These are phyloP conservation scores for Noctuana brunneofusca DNA, from an alignment of 2,888 invertebrate species.

Conservation along the genomic window DNA sequence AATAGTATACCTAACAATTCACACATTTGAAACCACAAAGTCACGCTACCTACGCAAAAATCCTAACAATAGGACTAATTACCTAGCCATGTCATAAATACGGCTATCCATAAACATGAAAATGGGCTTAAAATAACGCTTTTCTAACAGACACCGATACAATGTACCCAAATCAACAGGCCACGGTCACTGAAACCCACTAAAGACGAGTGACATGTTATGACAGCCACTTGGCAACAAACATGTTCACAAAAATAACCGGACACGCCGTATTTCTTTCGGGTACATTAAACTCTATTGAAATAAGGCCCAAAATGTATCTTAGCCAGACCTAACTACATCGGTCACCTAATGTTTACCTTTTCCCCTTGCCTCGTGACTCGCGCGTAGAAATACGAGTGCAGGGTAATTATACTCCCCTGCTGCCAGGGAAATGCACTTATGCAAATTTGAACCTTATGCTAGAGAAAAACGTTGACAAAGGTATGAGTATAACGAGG, in stretches of 20 bases:
- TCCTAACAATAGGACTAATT: neutral
- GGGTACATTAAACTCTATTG: neutral
- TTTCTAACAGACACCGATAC: conserved; percentile 7
- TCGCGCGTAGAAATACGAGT: conserved; percentile 25
- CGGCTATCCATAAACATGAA: neutral
- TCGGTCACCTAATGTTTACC: conserved; percentile 21
- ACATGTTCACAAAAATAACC: conserved; percentile 1
- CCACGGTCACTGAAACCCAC: conserved; percentile 15
- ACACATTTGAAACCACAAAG: neutral
- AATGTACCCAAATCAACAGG: conserved; percentile 13
- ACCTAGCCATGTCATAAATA: neutral
- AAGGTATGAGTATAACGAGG: conserved; percentile 2
- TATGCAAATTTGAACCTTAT: conserved; percentile 19
- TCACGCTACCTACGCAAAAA: neutral
- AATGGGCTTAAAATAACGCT: neutral
- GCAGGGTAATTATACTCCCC: conserved; percentile 20
- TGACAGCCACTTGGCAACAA: conserved; percentile 29
- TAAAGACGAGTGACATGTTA: conserved; percentile 14
- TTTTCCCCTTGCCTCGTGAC: conserved; percentile 25
- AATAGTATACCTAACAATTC: neutral
- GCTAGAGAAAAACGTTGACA: neutral
- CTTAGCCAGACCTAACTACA: neutral
- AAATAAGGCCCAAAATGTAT: conserved; percentile 10
- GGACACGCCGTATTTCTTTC: neutral
- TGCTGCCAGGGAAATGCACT: neutral